Conservation (phyloP, 2,888 invertebrate species). For the Xestia c-nigrum region DNA sequence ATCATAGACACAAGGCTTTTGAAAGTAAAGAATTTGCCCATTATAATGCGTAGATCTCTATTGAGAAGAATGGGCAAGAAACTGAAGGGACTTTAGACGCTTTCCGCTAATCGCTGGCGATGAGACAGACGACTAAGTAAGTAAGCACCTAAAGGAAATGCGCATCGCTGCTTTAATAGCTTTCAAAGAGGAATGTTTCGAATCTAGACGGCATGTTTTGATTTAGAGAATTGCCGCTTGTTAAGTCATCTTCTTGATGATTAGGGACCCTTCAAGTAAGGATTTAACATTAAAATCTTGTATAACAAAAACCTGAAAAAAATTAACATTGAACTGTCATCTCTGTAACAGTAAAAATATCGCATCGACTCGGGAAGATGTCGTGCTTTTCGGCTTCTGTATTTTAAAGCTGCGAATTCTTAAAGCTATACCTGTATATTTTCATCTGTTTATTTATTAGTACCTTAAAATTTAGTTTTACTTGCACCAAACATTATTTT, state of each 20-base stretch:
- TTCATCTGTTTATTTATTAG: not conserved
- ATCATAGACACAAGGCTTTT: no score
- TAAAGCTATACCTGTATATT: not conserved
- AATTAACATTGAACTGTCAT: no score
- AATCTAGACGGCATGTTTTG: constrained; percentile 45
- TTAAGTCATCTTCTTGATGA: not conserved
- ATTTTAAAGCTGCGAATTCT: not conserved
- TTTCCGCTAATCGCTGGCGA: not conserved
- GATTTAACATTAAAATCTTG: no score
- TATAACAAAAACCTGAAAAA: no score
- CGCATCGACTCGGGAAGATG: no score
- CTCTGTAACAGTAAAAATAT: no score
- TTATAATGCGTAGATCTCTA: no score
- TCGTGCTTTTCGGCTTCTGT: no score
- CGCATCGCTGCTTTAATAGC: constrained; percentile 63
- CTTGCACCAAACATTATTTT: not conserved
- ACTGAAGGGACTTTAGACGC: not conserved
- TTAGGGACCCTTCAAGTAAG: no score
- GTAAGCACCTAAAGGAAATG: constrained; percentile 55
- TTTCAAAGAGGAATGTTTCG: constrained; percentile 55
- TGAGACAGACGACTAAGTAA: not conserved
- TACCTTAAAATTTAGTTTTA: not conserved
- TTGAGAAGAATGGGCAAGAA: no score
- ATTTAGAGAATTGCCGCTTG: constrained; percentile 1
- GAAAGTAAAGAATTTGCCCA: no score